Base-by-base conservation (phyloP, 2,888 invertebrate species). In the Gortyna flavago region DNA sequence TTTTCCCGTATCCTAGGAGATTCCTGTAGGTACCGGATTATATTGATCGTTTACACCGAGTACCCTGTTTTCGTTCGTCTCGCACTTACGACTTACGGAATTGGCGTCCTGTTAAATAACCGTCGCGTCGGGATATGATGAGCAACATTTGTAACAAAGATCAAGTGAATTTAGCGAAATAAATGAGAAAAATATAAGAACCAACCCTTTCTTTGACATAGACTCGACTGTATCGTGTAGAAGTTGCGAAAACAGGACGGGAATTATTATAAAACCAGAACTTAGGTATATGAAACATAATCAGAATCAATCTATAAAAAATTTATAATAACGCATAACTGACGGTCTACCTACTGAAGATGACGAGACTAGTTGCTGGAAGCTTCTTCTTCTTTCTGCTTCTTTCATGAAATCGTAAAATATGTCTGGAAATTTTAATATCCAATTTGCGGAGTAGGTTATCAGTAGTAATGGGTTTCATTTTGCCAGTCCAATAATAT, bases 1-100 rank as follows among this genome's bases (percentile, higher is more conserved):
- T 75, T 82, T 90, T 85, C 88, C 80, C 83, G 92, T 91, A 87
- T 82, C 91, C 91, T 89, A 89, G 91, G 91, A 81, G 87, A 91
- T 90, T 87, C 88, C 75, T 80, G 75, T 79, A 80, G 77, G 71
- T 72, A 64, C 70, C 72, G 75, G 77, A 70, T 68, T 81, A 67
- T 90, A 90, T 90, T 77, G 91, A 90, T 90, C 84, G 83, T 29
- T 73, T 69, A 44, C 77, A 35, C 25, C 13, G 16, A 48, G 54
- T 54, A 61, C 78, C 75, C 73, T 72, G 72, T 83, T 79, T 64
- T 48, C 35, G 72, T 79, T 78, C 71, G 44, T 66, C 75, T 79
- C 83, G 73, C 51, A 66, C 51, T 72, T 44, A 77, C 35, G 65
- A 65, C 35, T 76, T 48, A 65, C n/a, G 18, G 66, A 57, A 57